A percentile compares a stretch with the other conserved stretches of the same genome.
Evolutionary conservation across 2,797 vertebrate species (phyloP).

Genomic region (Onychomys leucogaster): DNA sequence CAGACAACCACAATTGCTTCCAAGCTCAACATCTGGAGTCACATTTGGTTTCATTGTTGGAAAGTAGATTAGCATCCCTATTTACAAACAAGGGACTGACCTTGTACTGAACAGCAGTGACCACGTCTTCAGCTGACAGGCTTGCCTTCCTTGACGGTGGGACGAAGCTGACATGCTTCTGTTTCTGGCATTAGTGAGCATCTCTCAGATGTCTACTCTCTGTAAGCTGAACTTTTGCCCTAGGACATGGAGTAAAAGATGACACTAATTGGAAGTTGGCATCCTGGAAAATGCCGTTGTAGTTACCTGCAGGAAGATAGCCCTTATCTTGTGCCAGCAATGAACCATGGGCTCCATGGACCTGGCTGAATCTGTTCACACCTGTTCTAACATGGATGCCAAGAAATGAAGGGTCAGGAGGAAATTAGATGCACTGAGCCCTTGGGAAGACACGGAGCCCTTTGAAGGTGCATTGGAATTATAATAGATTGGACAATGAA

Average conservation of each 20-base stretch:
- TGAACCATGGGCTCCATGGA: constrained; percentile 70
- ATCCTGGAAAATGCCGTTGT: constrained; percentile 64
- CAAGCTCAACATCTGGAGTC: constrained; percentile 71
- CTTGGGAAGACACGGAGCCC: constrained; percentile 62
- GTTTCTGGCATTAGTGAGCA: constrained; percentile 60
- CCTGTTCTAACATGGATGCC: constrained; percentile 77
- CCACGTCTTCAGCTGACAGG: constrained; percentile 33
- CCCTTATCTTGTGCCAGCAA: constrained; percentile 60
- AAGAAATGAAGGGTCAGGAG: constrained; percentile 77
- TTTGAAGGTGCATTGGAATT: constrained; percentile 71
- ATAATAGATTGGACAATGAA: constrained; percentile 75
- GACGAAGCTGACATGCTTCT: neutral
- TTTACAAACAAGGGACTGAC: constrained; percentile 54
- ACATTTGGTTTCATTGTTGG: constrained; percentile 68
- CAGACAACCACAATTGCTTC: constrained; percentile 16
- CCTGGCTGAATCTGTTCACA: constrained; percentile 76
- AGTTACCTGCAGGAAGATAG: constrained; percentile 70
- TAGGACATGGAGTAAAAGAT: constrained; percentile 69
- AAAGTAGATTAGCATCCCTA: constrained; percentile 61
- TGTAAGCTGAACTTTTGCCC: constrained; percentile 74
- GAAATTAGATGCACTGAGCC: constrained; percentile 67
- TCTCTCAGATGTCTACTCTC: constrained; percentile 67
- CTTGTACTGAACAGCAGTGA: neutral
- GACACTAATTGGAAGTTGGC: constrained; percentile 74
- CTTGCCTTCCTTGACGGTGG: constrained; percentile 24